Evolutionary conservation across 1,140 invertebrate genomes (phyloP).

Genomic region (Cheumatopsyche charites): DNA sequence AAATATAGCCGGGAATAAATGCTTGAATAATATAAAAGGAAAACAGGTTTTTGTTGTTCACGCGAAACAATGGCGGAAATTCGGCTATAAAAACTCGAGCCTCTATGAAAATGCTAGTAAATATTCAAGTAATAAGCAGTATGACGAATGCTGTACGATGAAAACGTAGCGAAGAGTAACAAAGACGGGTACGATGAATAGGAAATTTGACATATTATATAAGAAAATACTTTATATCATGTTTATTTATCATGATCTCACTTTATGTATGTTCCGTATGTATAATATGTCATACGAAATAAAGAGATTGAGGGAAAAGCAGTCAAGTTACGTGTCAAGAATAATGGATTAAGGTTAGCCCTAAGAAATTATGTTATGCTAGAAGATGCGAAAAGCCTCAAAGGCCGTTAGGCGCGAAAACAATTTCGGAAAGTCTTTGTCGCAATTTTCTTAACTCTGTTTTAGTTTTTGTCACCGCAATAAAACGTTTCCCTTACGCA

Average conservation of each 20-base stretch:
- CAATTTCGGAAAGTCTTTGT: conserved; percentile 12
- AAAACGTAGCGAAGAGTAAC: background rate
- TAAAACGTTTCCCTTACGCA: background rate
- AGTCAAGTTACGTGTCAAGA: conserved; percentile 8
- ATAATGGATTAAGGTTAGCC: conserved; percentile 22
- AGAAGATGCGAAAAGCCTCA: conserved; percentile 9
- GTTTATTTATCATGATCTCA: no score
- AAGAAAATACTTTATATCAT: no score
- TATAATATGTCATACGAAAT: background rate
- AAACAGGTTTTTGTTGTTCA: conserved; percentile 1
- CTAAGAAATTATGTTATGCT: conserved; percentile 21
- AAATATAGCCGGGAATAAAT: conserved; percentile 21
- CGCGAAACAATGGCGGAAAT: conserved; percentile 11
- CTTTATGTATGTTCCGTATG: no score
- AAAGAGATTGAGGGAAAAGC: conserved; percentile 18
- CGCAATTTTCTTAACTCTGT: conserved; percentile 2
- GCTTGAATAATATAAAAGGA: background rate
- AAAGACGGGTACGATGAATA: no score
- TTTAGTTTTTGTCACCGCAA: background rate
- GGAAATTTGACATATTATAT: no score
- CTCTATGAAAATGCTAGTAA: background rate
- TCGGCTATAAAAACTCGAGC: conserved; percentile 12
- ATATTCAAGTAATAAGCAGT: conserved; percentile 5
- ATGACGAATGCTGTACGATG: background rate
- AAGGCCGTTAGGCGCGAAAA: background rate